Conservation (phyloP, 2,113 vertebrate genomes). For the Pygoscelis antarcticus region DNA sequence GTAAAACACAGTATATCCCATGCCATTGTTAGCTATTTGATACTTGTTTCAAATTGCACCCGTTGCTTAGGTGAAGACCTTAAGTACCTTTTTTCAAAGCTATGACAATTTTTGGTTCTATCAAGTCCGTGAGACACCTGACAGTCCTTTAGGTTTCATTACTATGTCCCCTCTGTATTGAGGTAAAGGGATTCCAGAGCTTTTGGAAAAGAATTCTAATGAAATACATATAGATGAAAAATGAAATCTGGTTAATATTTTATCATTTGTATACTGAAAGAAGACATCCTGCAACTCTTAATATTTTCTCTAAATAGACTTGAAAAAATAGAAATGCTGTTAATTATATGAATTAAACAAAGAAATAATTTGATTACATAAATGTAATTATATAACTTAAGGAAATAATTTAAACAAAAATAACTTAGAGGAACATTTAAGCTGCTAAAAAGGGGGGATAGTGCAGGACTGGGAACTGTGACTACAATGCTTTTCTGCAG, state of each 20-base stretch:
- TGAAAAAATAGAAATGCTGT: neutral
- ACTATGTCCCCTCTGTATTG: neutral
- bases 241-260: neutral
- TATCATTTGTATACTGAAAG: neutral
- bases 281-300: neutral
- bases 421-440: neutral
- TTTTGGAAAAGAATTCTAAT: neutral
- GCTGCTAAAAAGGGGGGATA: neutral
- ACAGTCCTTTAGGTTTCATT: neutral
- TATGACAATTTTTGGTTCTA: neutral
- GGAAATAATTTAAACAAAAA: neutral
- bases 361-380: neutral
- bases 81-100: neutral
- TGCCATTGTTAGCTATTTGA: neutral
- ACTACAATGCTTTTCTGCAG: neutral
- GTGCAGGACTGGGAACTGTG: neutral
- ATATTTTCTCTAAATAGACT: neutral
- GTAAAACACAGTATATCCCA: neutral
- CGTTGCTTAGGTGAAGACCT: rapidly evolving
- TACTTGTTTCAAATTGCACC: neutral
- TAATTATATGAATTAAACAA: neutral
- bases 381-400: neutral
- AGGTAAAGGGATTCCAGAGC: neutral
- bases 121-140: neutral
- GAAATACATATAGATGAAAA: neutral